phyloP scores from a whole-genome alignment of 2,888 invertebrate species.

The Pseudococcus viburni region DNA sequence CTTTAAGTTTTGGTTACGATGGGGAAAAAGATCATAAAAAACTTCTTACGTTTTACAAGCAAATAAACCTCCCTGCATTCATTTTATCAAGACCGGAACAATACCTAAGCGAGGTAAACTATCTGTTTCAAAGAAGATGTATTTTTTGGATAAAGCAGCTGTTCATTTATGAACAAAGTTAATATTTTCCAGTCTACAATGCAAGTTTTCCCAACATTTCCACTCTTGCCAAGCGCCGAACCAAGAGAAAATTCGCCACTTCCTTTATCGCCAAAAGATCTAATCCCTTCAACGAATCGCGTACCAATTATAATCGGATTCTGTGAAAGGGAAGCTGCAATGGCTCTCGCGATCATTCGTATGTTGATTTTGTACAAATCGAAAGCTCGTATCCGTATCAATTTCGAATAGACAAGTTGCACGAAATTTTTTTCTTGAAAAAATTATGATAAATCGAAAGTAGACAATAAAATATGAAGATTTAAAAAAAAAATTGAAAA shows the following conservation, averaged over 20 bases:
- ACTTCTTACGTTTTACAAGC: background rate
- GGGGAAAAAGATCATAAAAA: background rate
- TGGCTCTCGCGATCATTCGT: background rate
- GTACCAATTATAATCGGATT: conserved; percentile 46
- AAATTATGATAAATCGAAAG: too few species aligned
- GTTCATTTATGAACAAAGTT: background rate
- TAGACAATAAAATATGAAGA: background rate
- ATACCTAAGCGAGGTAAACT: background rate
- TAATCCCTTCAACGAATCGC: conserved; percentile 18
- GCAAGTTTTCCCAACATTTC: background rate
- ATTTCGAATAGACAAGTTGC: too few species aligned
- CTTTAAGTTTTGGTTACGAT: background rate
- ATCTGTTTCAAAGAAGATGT: background rate
- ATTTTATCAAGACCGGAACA: background rate
- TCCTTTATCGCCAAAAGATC: background rate
- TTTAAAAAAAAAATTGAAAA: too few species aligned
- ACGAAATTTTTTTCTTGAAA: too few species aligned
- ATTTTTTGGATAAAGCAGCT: background rate
- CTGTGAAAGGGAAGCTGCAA: conserved; percentile 39
- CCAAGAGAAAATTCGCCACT: background rate
- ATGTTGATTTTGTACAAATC: background rate
- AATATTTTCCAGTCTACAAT: background rate
- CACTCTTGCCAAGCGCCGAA: background rate
- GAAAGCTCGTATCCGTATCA: background rate
- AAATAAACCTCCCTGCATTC: background rate